phyloP scores from a whole-genome alignment of 1,140 invertebrate genomes.

The Tachypleus tridentatus region DNA sequence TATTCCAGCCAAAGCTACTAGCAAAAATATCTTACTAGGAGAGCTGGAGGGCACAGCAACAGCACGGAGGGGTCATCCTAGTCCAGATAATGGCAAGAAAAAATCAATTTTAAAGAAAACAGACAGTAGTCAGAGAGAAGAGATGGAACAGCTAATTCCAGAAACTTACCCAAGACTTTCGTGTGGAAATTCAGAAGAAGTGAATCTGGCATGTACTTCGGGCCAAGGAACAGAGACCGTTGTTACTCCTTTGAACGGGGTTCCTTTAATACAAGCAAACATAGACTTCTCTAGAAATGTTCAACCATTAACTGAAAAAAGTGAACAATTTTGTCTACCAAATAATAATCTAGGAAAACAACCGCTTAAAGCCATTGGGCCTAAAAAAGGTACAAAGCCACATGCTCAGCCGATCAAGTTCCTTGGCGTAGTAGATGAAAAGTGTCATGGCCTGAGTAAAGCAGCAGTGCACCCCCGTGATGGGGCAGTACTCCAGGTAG shows the following conservation, averaged over 20 bases:
- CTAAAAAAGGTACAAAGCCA: constrained; percentile 25
- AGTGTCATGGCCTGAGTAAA: no score
- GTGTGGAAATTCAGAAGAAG: background rate
- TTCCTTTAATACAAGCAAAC: no score
- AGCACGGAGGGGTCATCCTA: background rate
- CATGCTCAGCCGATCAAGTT: constrained; percentile 35
- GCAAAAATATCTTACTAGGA: constrained; percentile 11
- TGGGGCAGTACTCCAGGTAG: no score
- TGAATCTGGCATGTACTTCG: no score
- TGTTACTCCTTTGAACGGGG: no score
- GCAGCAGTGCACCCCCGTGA: no score
- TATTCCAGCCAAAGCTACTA: no score
- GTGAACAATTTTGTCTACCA: no score
- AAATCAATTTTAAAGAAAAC: constrained; percentile 69
- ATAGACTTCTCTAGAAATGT: no score
- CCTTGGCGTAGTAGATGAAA: constrained; percentile 29
- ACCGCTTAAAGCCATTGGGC: constrained; percentile 19
- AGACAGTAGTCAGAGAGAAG: constrained; percentile 48
- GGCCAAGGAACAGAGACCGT: no score
- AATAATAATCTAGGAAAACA: background rate
- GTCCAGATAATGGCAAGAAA: constrained; percentile 41
- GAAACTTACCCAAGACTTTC: constrained; percentile 31
- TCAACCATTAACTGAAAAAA: no score
- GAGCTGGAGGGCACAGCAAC: constrained; percentile 8
- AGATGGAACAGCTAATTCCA: constrained; percentile 61